Conservation (phyloP, 2,797 vertebrate species). For the Neosilurus mollespiculum region DNA sequence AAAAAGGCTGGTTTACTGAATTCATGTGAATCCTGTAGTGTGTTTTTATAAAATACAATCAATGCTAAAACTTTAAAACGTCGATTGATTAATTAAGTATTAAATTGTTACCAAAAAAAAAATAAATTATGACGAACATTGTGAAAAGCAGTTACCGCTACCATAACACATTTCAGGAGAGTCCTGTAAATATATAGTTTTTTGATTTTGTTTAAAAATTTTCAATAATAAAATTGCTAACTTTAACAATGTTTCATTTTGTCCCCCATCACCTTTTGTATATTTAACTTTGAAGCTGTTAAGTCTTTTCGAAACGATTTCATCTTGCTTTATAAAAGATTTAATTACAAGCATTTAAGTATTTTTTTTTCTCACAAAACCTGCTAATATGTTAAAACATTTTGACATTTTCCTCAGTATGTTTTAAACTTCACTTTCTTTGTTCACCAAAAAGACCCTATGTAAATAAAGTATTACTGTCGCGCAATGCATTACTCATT, state of each 20-base stretch:
- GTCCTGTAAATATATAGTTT: conserved; percentile 73
- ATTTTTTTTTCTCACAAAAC: background rate
- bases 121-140: conserved; percentile 56
- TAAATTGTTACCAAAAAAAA: conserved; percentile 13
- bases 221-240: conserved; percentile 64
- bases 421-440: background rate
- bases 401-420: background rate
- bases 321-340: background rate
- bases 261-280: too few species aligned
- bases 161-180: conserved; percentile 72
- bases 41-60: conserved; percentile 57
- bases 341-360: background rate
- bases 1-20: conserved; percentile 44
- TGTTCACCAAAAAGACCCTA: background rate
- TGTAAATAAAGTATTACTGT: too few species aligned
- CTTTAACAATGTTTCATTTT: conserved; percentile 54
- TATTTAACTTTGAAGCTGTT: background rate
- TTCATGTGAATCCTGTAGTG: conserved; percentile 43
- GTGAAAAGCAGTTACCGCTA: conserved; percentile 71
- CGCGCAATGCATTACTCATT: too few species aligned
- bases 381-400: background rate
- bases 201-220: conserved; percentile 52
- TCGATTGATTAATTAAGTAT: conserved; percentile 46
- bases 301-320: background rate
- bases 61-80: conserved; percentile 64